Percentiles rank a stretch among this genome's conserved stretches.
These are phyloP conservation scores for Ctena decussata DNA, from an alignment of 2,888 invertebrate species.

Conservation along the genomic window DNA sequence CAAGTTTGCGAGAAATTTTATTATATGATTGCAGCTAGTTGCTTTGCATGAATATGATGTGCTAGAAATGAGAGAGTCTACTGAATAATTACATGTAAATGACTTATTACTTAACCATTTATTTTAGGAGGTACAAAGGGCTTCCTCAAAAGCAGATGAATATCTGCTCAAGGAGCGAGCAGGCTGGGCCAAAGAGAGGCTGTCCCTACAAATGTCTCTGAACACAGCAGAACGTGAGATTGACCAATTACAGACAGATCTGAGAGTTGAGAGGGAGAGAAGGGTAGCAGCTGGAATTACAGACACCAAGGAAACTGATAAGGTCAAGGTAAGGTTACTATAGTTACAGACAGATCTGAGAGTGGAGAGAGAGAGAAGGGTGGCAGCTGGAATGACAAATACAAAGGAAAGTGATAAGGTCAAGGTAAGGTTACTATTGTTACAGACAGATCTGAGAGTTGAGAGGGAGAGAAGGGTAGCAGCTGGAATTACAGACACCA, in stretches of 20 bases:
- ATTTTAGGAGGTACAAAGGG: constrained; percentile 57
- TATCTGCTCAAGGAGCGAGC: constrained; percentile 73
- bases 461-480: constrained; percentile 75
- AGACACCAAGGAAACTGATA: constrained; percentile 71
- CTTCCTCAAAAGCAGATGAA: constrained; percentile 44
- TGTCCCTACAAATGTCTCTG: constrained; percentile 80
- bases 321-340: constrained; percentile 79
- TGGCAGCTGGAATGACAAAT: no score
- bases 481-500: constrained; percentile 65
- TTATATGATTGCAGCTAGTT: no score
- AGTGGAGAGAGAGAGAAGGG: no score
- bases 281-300: constrained; percentile 66
- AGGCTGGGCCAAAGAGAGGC: constrained; percentile 81
- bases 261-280: constrained; percentile 78
- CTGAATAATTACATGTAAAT: no score
- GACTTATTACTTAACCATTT: no score
- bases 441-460: constrained; percentile 78
- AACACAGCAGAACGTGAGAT: constrained; percentile 82
- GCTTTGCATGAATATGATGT: no score
- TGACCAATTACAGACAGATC: constrained; percentile 75
- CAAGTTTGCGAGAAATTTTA: no score
- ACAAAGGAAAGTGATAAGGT: no score
- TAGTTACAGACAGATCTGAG: no score
- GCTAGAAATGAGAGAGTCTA: no score
- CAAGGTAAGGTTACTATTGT: no score